Evolutionary conservation across 2,888 invertebrate species (phyloP).

Genomic region (Drosophila subquinaria): DNA sequence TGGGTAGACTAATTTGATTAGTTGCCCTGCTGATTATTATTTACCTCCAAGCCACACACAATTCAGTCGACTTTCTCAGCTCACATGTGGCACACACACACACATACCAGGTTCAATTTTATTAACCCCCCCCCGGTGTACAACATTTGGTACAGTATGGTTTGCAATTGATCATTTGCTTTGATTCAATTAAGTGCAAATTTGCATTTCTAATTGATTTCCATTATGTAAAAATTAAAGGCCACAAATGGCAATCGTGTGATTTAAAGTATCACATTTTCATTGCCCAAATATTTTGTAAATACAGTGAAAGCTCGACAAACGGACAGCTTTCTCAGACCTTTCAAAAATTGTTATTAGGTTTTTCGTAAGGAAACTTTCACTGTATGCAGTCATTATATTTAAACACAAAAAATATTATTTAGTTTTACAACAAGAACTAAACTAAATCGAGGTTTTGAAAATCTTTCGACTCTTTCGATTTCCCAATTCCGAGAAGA

Average conservation of each 20-base stretch:
- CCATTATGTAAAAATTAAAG: constrained; percentile 18
- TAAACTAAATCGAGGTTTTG: no score
- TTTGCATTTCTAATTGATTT: constrained; percentile 61
- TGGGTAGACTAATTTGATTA: background rate
- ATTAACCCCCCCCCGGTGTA: constrained; percentile 43
- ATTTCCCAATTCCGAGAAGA: background rate
- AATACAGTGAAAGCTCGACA: background rate
- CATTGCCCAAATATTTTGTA: background rate
- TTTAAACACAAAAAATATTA: background rate
- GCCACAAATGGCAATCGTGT: constrained; percentile 2
- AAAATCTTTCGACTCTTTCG: no score
- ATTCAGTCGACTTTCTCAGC: background rate
- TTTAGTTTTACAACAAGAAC: background rate
- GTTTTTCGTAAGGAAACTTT: background rate
- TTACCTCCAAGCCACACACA: background rate
- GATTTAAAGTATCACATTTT: background rate
- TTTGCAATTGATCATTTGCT: constrained; percentile 28
- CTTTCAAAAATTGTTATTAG: no score
- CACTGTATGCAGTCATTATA: background rate
- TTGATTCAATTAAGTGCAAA: constrained; percentile 70
- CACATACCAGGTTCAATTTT: constrained; percentile 46
- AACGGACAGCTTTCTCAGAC: background rate
- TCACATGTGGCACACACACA: constrained; percentile 5
- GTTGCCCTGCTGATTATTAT: background rate
- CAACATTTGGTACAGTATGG: background rate